Conservation (phyloP, 2,888 invertebrate species). For the Megastigmus dorsalis region DNA sequence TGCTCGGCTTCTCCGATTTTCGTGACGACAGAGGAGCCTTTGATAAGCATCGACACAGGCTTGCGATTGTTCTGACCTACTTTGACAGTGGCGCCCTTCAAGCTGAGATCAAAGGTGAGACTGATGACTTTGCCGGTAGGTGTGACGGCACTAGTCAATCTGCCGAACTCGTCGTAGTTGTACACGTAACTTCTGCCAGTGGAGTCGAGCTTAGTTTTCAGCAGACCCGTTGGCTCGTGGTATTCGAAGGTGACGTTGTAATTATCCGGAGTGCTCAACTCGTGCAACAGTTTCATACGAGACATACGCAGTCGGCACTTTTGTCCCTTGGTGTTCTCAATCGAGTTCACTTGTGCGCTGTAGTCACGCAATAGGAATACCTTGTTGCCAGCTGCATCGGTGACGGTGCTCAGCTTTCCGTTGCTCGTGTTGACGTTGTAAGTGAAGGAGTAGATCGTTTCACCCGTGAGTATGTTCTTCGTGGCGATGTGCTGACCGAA, state of each 20-base stretch:
- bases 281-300: conserved; percentile 92
- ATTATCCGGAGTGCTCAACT: conserved; percentile 93
- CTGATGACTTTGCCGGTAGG: conserved; percentile 96
- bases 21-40: conserved; percentile 89
- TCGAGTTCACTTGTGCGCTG: conserved; percentile 92
- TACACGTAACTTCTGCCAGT: conserved; percentile 94
- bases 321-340: conserved; percentile 94
- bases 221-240: conserved; percentile 90
- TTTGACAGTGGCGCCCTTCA: conserved; percentile 92
- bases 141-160: conserved; percentile 92
- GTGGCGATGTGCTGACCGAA: conserved; percentile 97
- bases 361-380: conserved; percentile 89
- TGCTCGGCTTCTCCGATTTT: conserved; percentile 89
- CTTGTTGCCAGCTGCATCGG: conserved; percentile 94
- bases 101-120: conserved; percentile 90
- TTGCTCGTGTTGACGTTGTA: conserved; percentile 98
- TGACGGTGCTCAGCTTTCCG: conserved; percentile 94
- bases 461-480: conserved; percentile 95
- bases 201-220: conserved; percentile 92
- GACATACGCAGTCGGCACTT: conserved; percentile 94
- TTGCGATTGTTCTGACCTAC: conserved; percentile 89
- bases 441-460: conserved; percentile 93
- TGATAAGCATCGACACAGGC: conserved; percentile 89
- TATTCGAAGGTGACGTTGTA: conserved; percentile 96
- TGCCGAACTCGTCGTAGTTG: conserved; percentile 95